Evolutionary conservation across 2,888 invertebrate genomes (phyloP).

Genomic region (Nycteola revayana): DNA sequence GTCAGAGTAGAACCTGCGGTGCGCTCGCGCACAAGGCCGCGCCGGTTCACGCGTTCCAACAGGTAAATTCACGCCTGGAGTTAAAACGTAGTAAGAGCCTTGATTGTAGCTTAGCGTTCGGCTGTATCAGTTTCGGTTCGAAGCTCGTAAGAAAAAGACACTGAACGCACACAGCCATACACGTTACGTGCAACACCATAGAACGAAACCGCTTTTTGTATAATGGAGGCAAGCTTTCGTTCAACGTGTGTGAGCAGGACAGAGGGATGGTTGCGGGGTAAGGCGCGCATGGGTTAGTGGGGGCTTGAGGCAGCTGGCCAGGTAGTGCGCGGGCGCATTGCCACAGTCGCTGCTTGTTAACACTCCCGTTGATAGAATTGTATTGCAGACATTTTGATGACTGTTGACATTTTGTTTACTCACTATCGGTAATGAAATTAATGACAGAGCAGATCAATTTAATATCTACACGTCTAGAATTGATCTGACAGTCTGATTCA

Average conservation of each 20-base stretch:
- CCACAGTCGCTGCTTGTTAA: conserved; percentile 75
- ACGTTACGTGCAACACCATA: conserved; percentile 51
- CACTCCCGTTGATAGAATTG: conserved; percentile 68
- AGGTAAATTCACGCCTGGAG: conserved; percentile 69
- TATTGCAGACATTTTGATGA: conserved; percentile 59
- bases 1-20: conserved; percentile 71
- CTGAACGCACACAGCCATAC: conserved; percentile 63
- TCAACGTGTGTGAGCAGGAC: conserved; percentile 61
- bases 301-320: conserved; percentile 76
- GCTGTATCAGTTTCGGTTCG: conserved; percentile 52
- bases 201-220: conserved; percentile 78
- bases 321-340: conserved; percentile 73
- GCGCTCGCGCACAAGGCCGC: conserved; percentile 84
- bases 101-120: conserved; percentile 49
- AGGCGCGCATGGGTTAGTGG: conserved; percentile 62
- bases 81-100: conserved; percentile 63
- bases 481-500: no score
- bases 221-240: conserved; percentile 62
- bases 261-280: conserved; percentile 66
- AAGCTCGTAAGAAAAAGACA: conserved; percentile 77
- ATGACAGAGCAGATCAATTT: conserved; percentile 10
- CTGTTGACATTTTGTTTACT: conserved; percentile 52
- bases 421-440: conserved; percentile 41
- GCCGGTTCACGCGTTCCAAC: conserved; percentile 83
- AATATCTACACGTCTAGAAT: no score